A percentile compares a stretch with the other conserved stretches of the same genome.
Evolutionary conservation across 2,888 invertebrate genomes (phyloP).

Genomic region (Caenorhabditis angaria): DNA sequence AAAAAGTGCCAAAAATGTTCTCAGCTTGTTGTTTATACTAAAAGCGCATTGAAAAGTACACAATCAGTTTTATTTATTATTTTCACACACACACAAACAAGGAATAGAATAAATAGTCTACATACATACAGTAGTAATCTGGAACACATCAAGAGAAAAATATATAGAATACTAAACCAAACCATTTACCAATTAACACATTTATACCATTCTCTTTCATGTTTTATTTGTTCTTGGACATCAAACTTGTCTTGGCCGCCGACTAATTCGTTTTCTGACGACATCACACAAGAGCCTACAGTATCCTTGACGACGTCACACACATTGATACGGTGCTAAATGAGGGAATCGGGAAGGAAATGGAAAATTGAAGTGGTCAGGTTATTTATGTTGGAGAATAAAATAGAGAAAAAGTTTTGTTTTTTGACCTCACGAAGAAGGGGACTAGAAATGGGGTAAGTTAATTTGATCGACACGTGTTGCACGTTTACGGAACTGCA

Average conservation of each 20-base stretch:
- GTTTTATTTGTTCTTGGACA: not conserved
- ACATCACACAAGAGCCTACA: not conserved
- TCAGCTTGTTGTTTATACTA: not conserved
- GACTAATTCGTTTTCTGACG: not conserved
- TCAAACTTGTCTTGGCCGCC: constrained; percentile 6
- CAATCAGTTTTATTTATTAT: not conserved
- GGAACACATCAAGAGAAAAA: not conserved
- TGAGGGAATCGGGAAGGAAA: not conserved
- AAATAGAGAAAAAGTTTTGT: not conserved
- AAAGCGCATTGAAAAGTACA: not conserved
- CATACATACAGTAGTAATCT: too few relatives aligned
- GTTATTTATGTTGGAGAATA: not conserved
- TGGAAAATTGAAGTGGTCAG: not conserved
- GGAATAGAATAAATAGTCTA: not conserved
- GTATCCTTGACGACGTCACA: not conserved
- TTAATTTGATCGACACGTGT: not conserved
- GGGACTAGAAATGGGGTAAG: not conserved
- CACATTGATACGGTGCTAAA: not conserved
- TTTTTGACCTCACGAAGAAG: not conserved
- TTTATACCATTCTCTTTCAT: constrained; percentile 1
- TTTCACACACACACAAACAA: not conserved
- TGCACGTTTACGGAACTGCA: not conserved
- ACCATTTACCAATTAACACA: not conserved
- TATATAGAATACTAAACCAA: not conserved
- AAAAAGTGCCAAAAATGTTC: not conserved